phyloP scores from a whole-genome alignment of 2,888 invertebrate species.

The Clunio marinus region DNA sequence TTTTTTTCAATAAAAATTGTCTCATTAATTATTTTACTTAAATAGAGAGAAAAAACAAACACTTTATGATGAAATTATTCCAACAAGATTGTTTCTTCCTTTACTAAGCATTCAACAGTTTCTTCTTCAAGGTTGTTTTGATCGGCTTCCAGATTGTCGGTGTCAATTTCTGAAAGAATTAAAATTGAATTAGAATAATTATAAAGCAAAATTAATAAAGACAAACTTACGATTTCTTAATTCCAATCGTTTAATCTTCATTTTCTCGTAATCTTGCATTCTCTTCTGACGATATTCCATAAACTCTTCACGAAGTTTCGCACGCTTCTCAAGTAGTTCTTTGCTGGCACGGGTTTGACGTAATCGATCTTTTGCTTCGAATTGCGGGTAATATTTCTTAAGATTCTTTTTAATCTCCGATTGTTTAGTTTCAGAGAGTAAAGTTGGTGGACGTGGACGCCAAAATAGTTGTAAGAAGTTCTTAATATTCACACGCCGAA shows the following conservation, averaged over 20 bases:
- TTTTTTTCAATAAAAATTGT: background rate
- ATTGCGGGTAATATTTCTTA: constrained; percentile 93
- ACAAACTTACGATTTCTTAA: constrained; percentile 75
- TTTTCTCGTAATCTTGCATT: constrained; percentile 67
- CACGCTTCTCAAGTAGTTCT: constrained; percentile 89
- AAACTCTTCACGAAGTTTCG: constrained; percentile 81
- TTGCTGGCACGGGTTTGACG: constrained; percentile 88
- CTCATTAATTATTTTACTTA: background rate
- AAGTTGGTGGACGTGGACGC: constrained; percentile 88
- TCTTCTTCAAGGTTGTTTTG: constrained; percentile 87
- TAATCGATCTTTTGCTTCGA: constrained; percentile 94
- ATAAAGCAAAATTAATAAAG: too few species aligned
- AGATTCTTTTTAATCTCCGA: constrained; percentile 96
- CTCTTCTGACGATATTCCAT: constrained; percentile 74
- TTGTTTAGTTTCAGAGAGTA: constrained; percentile 77
- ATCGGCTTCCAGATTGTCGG: constrained; percentile 86
- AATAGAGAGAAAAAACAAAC: too few species aligned
- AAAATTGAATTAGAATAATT: background rate
- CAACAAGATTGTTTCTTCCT: constrained; percentile 81
- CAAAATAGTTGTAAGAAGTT: constrained; percentile 92
- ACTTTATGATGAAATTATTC: constrained; percentile 45
- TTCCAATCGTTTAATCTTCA: constrained; percentile 76
- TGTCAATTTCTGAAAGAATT: constrained; percentile 72
- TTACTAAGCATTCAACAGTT: constrained; percentile 94
- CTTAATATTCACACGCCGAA: constrained; percentile 77